A percentile compares a stretch with the other conserved stretches of the same genome.
Conservation (phyloP, 2,888 invertebrate genomes). For the Thera obeliscata region DNA sequence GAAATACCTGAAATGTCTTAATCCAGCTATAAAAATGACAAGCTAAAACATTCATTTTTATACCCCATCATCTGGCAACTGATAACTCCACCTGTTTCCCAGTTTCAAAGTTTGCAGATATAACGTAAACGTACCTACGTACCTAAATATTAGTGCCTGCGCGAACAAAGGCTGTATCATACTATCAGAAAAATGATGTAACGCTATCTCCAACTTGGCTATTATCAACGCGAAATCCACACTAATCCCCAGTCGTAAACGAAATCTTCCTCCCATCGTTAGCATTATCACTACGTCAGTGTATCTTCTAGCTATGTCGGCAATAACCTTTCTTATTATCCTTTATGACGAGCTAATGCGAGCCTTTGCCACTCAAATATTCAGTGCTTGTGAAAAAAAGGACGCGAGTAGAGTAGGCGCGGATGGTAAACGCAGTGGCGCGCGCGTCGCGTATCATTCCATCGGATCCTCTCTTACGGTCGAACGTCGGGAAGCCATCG, state of each 20-base stretch:
- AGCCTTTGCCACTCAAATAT: conserved; percentile 76
- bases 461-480: conserved; percentile 65
- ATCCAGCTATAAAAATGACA: background rate
- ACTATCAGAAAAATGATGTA: conserved; percentile 68
- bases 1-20: background rate
- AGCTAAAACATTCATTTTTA: background rate
- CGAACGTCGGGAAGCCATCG: conserved; percentile 74
- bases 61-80: background rate
- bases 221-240: conserved; percentile 76
- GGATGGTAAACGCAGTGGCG: conserved; percentile 61
- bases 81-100: background rate
- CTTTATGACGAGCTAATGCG: conserved; percentile 79
- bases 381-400: conserved; percentile 80
- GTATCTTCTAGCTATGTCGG: conserved; percentile 63
- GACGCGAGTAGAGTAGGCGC: conserved; percentile 59
- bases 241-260: conserved; percentile 78
- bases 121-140: conserved; percentile 11
- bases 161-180: conserved; percentile 38
- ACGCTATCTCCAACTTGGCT: conserved; percentile 54
- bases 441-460: conserved; percentile 76
- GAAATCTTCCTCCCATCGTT: conserved; percentile 74
- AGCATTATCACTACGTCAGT: conserved; percentile 69
- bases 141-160: conserved; percentile 26
- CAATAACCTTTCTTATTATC: conserved; percentile 82
- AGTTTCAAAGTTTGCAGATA: conserved; percentile 7